Evolutionary conservation across 1,140 invertebrate genomes (phyloP).

Genomic region (Drosophila bifasciata): DNA sequence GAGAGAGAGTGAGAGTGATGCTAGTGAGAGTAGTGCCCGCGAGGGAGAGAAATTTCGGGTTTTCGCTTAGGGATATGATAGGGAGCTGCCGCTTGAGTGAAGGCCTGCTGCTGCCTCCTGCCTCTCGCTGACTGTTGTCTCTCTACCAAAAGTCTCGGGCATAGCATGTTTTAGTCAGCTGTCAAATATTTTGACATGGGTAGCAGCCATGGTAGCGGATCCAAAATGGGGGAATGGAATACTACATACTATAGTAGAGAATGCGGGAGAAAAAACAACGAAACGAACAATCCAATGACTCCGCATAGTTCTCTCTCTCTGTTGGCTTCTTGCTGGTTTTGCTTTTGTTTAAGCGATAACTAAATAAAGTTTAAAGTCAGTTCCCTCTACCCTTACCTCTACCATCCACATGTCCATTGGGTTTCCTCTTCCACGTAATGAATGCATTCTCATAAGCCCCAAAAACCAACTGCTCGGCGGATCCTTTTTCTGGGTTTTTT

Average conservation of each 20-base stretch:
- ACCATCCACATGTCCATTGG: no score
- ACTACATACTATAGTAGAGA: constrained; percentile 32
- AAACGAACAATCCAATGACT: constrained; percentile 32
- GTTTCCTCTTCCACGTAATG: constrained; percentile 29
- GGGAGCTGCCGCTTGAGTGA: constrained; percentile 26
- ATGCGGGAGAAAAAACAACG: constrained; percentile 59
- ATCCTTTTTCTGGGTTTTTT: constrained; percentile 55
- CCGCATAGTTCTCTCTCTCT: constrained; percentile 39
- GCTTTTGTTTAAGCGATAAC: constrained; percentile 72
- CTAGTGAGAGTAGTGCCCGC: background rate
- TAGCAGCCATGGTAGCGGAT: constrained; percentile 72
- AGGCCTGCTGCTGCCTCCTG: constrained; percentile 37
- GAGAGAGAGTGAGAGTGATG: background rate
- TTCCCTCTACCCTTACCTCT: no score
- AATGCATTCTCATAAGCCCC: constrained; percentile 70
- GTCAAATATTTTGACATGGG: constrained; percentile 84
- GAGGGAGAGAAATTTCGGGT: constrained; percentile 31
- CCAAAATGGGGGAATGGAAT: constrained; percentile 51
- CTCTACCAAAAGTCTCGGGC: constrained; percentile 27
- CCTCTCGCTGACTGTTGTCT: constrained; percentile 19
- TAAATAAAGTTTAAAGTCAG: constrained; percentile 68
- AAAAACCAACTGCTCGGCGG: constrained; percentile 31
- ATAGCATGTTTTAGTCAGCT: constrained; percentile 83
- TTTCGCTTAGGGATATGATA: constrained; percentile 69
- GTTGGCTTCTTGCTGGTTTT: constrained; percentile 14